phyloP scores from a whole-genome alignment of 2,797 vertebrate genomes.

The Ptychadena robeensis region DNA sequence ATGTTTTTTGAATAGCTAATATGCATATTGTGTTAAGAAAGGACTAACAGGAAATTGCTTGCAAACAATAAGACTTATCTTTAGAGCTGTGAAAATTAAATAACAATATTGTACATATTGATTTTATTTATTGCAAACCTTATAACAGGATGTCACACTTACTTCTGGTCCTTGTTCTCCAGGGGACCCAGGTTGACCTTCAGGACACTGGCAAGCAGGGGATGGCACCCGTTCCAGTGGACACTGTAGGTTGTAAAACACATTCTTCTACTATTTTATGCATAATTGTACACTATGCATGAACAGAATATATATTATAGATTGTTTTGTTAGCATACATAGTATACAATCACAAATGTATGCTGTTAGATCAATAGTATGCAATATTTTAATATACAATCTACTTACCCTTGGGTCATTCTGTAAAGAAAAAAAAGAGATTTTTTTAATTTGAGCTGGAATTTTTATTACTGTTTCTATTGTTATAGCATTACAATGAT shows the following conservation, averaged over 20 bases:
- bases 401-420: constrained; percentile 81
- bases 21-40: background rate
- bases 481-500: too few species aligned
- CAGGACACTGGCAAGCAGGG: constrained; percentile 72
- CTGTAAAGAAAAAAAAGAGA: constrained; percentile 63
- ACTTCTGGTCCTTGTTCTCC: constrained; percentile 75
- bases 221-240: constrained; percentile 72
- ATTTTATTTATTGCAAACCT: background rate
- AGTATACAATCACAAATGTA: background rate
- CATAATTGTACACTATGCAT: too few species aligned
- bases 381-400: background rate
- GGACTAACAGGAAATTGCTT: too few species aligned
- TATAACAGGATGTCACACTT: constrained; percentile 17
- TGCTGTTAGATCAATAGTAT: background rate
- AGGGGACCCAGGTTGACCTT: constrained; percentile 69
- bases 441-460: background rate
- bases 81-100: background rate
- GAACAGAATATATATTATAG: background rate
- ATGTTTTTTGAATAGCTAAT: background rate
- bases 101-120: background rate
- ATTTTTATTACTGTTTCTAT: background rate
- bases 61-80: too few species aligned
- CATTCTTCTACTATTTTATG: too few species aligned
- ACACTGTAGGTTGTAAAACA: constrained; percentile 70
- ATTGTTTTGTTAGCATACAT: too few species aligned